Evolutionary conservation across 2,113 vertebrate species (phyloP), one percentile per base, ranked within the genome.

Genomic region (Nanorana parkeri): DNA sequence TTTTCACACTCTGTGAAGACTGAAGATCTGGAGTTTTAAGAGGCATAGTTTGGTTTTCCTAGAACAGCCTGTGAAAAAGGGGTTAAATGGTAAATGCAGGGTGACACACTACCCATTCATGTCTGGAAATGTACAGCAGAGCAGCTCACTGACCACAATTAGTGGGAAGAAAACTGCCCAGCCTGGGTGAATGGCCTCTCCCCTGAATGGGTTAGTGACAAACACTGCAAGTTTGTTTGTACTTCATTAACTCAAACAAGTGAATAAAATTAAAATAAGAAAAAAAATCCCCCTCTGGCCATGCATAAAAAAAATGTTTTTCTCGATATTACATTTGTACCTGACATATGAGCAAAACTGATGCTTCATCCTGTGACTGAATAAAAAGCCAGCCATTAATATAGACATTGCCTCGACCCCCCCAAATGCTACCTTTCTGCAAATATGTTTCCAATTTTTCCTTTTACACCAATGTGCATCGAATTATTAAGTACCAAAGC

Each of bases 391-490:
- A 52, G 55, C 68, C 83, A 83, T 68, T 63, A 88, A 88, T 88
- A 80, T 58, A 80, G 29, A 78, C 24, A 78, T 85, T 81, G 84
- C 76, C 85, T 36, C 69, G n/a, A n/a, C n/a, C n/a, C 71, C 69
- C 83, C 6, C 87, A 89, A 87, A 86, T 86, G 88, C 86, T 85
- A 89, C 86, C 85, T 91, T 92, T 85, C 85, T 87, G 84, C 91
- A 93, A 94, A 93, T 90, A 91, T 86, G 90, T 88, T 91, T 94
- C 92, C 91, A 93, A 94, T 94, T 86, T 92, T 85, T 83, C 86
- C 86, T 89, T 88, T 85, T 90, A 93, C 89, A 92, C 93, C 91
- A 94, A 90, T 93, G 93, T 94, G 93, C 91, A 93, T 93, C 90
- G 89, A 87, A 94, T 94, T 94, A 94, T 87, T 92, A 86, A 29